Conservation (phyloP, 2,888 invertebrate species). For the Parochlus steinenii region DNA sequence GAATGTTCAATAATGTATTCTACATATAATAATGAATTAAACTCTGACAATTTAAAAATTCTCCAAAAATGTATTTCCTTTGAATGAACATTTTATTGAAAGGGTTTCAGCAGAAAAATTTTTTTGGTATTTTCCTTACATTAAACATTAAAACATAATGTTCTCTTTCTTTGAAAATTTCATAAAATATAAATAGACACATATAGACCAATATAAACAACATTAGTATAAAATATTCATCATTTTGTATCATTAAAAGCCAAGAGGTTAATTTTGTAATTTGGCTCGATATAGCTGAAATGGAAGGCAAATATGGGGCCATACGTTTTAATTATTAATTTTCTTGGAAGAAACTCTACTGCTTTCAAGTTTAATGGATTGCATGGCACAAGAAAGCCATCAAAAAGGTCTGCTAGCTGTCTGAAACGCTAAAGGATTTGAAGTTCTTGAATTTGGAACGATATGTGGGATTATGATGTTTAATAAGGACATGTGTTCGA, state of each 20-base stretch:
- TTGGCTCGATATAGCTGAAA: too few relatives aligned
- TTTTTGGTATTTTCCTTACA: conserved; percentile 3
- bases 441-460: too few relatives aligned
- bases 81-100: conserved; percentile 13
- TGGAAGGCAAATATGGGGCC: too few relatives aligned
- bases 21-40: too few relatives aligned
- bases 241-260: conserved; percentile 6
- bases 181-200: neutral
- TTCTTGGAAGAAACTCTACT: neutral
- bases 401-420: too few relatives aligned
- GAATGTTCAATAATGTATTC: too few relatives aligned
- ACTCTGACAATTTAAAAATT: too few relatives aligned
- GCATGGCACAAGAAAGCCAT: neutral
- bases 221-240: conserved; percentile 13
- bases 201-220: conserved; percentile 5
- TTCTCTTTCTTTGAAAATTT: conserved; percentile 2
- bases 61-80: too few relatives aligned
- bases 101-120: conserved; percentile 13
- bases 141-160: conserved; percentile 5
- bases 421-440: too few relatives aligned
- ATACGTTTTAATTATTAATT: too few relatives aligned
- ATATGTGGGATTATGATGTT: too few relatives aligned
- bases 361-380: neutral
- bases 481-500: too few relatives aligned
- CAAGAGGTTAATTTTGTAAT: neutral